Evolutionary conservation across 1,140 invertebrate genomes (phyloP), one percentile per base, ranked within the genome.

Genomic region (Parapsyche elsis): DNA sequence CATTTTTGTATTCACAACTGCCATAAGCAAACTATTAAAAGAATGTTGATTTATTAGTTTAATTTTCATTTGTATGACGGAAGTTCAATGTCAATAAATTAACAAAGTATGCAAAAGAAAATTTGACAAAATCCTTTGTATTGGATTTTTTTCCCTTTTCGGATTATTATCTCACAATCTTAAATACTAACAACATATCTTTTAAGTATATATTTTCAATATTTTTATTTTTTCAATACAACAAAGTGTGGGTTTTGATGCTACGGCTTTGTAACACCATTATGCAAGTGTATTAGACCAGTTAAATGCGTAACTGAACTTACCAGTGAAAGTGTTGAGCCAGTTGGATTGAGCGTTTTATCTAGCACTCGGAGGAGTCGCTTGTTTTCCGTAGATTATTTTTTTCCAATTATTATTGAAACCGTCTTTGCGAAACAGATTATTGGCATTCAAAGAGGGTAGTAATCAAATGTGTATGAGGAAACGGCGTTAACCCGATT

Each of bases 321-420:
- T 61, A 24, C 19, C 30, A 61, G 75, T 77, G 75, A 77, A 77
- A 77, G 75, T 77, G 75, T 30, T 24, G 45, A 5, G 46, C 5
- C 1, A 14, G 23, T 76, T 77, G 75, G 21, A 64, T 77, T 30
- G 10, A 49, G 9, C 19, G 21, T 12, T 26, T 12, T 77, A 45
- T 16, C 5, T 12, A 21, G 71, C 21, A 21, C 44, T 30, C n/a
- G n/a, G 19, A 49, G 30, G 30, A 38, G 30, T 38, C 7, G 7
- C 2, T 38, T 38, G 7, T 67, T 2, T 67, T 67, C 30, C 12
- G 64, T 16, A 38, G 30, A 38, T 4, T 38, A 38, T 7, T 38
- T n/a, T n/a, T 38, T 38, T 38, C 30, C 30, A 38, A 38, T 38
- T 38, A 38, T 38, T 38, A 38, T 38, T 38, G 30, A 7, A 38